Evolutionary conservation across 1,140 invertebrate species (phyloP).

Genomic region (Scaptomyza montana): DNA sequence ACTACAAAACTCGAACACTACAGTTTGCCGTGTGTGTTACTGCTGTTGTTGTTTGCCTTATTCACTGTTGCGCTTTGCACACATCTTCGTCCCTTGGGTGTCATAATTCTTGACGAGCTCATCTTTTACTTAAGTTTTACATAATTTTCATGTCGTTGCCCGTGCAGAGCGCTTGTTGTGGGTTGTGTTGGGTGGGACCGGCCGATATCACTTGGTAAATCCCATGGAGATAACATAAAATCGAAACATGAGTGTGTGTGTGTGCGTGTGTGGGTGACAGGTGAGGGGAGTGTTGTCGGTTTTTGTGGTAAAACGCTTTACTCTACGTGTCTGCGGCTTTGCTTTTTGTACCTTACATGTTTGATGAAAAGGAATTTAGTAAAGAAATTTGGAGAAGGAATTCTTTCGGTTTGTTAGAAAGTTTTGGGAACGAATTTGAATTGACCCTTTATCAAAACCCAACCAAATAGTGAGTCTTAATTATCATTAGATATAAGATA

Average conservation of each 20-base stretch:
- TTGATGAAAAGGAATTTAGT: background rate
- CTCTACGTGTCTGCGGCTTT: constrained; percentile 77
- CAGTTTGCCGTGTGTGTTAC: constrained; percentile 1
- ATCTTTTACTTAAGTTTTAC: constrained; percentile 84
- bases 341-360: constrained; percentile 5
- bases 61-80: constrained; percentile 56
- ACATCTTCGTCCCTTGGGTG: constrained; percentile 79
- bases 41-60: constrained; percentile 36
- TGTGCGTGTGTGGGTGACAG: background rate
- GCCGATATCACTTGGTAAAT: constrained; percentile 46
- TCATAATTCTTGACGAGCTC: constrained; percentile 84
- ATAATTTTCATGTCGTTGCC: constrained; percentile 83
- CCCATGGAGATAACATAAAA: constrained; percentile 79
- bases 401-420: too few species aligned
- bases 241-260: constrained; percentile 62
- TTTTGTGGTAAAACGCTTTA: constrained; percentile 75
- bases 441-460: too few species aligned
- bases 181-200: background rate
- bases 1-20: constrained; percentile 1
- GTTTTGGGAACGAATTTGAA: too few species aligned
- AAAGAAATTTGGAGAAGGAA: too few species aligned
- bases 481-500: too few species aligned
- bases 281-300: constrained; percentile 14
- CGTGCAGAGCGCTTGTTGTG: constrained; percentile 1
- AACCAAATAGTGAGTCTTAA: too few species aligned